Evolutionary conservation across 1,140 invertebrate species (phyloP).

Genomic region (Himalopsyche phryganea): DNA sequence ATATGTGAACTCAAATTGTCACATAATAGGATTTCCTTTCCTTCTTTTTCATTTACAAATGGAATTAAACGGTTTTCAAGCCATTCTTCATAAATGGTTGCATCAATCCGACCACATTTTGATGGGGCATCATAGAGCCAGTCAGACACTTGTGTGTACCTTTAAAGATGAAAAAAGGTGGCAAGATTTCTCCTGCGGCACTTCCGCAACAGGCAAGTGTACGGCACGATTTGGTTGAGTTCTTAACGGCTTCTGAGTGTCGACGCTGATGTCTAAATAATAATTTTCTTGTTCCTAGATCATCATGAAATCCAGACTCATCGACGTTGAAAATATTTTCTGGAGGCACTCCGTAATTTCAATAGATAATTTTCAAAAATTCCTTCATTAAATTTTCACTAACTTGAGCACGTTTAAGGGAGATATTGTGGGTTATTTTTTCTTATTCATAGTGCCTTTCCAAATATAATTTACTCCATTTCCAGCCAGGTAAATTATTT

Average conservation of each 20-base stretch:
- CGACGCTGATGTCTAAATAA: constrained; percentile 1
- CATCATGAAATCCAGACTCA: constrained; percentile 13
- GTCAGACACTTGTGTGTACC: constrained; percentile 18
- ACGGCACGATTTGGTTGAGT: constrained; percentile 16
- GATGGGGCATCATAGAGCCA: constrained; percentile 16
- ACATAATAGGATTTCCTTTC: not conserved
- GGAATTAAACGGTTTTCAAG: constrained; percentile 16
- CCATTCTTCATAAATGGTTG: constrained; percentile 21
- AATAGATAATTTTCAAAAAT: not conserved
- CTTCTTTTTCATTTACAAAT: constrained; percentile 13
- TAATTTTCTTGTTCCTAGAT: constrained; percentile 12
- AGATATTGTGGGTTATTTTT: too few species aligned
- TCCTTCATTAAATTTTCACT: too few species aligned
- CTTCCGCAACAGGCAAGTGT: constrained; percentile 22
- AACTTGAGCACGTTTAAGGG: too few species aligned
- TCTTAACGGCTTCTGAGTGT: not conserved
- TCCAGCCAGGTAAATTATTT: too few species aligned
- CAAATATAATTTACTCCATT: too few species aligned
- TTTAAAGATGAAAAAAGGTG: constrained; percentile 12
- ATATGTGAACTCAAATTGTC: constrained; percentile 20
- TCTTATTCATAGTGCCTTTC: too few species aligned
- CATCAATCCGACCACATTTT: constrained; percentile 21
- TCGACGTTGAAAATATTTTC: not conserved
- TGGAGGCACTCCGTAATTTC: not conserved
- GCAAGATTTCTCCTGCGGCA: constrained; percentile 17